Evolutionary conservation across 2,888 invertebrate species (phyloP), one percentile per base, ranked within the genome.

Genomic region (Mythimna vitellina): DNA sequence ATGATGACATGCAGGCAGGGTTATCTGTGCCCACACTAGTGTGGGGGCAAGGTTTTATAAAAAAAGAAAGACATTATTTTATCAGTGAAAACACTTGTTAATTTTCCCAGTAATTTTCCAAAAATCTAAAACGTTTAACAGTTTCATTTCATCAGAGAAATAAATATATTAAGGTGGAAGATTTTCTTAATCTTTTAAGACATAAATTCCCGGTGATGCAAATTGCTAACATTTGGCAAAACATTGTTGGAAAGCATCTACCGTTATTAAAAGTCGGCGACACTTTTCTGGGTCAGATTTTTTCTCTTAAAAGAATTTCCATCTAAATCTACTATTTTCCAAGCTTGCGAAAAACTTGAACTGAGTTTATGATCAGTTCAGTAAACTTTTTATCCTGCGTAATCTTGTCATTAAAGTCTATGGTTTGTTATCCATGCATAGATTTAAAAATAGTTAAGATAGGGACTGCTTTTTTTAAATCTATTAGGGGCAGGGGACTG

Each of bases 221-320:
- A 81, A 78, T 80, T 81, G 81, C 76, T 70, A 78, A 57, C 58
- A 78, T 66, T 78, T 84, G 78, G 76, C 71, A 68, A 69, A 76
- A 80, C 63, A 73, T 61, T 81, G 70, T 76, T 58, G 29, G 46
- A 66, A 64, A 72, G 58, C 74, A 63, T 58, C 46, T 54, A 73
- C 70, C 42, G 67, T 67, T 81, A 81, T 73, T 75, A 84, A 70
- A 73, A 81, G 83, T 83, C 82, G 61, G 67, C 56, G 76, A 82
- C 84, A 78, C 78, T 65, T 84, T 78, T 81, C 65, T 84, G 64
- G 84, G 83, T 78, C 84, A 64, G 17, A 58, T 4, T 63, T 64
- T 70, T 73, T 61, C 35, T 42, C 51, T 56, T 54, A 54, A 58
- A 71, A 67, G 61, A 78, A 70, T 70, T 65, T 82, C 65, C 53